phyloP scores from a whole-genome alignment of 2,113 vertebrate species.

The Blennius ocellaris region DNA sequence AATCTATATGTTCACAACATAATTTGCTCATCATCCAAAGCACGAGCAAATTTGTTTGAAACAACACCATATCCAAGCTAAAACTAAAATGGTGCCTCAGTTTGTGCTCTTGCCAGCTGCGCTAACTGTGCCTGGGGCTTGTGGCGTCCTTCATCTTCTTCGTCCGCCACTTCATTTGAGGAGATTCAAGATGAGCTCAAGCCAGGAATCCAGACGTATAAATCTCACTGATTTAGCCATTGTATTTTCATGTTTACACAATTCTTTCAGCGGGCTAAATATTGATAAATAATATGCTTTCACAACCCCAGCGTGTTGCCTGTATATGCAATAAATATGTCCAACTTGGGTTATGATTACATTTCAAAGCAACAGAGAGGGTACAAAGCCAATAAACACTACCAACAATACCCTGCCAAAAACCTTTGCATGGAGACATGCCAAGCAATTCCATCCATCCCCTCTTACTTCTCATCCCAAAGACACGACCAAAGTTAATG shows the following conservation, averaged over 20 bases:
- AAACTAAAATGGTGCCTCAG: conserved; percentile 23
- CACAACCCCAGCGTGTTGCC: conserved; percentile 39
- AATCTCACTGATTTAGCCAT: conserved; percentile 46
- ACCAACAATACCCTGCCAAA: conserved; percentile 61
- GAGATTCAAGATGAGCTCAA: conserved; percentile 37
- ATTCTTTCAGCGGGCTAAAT: conserved; percentile 47
- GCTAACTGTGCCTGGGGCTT: neutral
- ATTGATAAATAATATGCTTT: conserved; percentile 64
- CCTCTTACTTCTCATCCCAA: conserved; percentile 60
- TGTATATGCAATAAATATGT: conserved; percentile 76
- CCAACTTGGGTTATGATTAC: conserved; percentile 66
- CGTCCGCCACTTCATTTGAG: conserved; percentile 52
- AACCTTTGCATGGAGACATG: conserved; percentile 61
- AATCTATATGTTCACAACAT: conserved; percentile 32
- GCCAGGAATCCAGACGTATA: conserved; percentile 40
- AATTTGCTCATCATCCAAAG: conserved; percentile 24
- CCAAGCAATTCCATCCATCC: conserved; percentile 63
- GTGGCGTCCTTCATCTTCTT: conserved; percentile 23
- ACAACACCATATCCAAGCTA: conserved; percentile 21
- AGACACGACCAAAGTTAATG: conserved; percentile 53
- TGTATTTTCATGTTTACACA: conserved; percentile 60
- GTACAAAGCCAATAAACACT: conserved; percentile 72
- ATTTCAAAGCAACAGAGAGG: conserved; percentile 69
- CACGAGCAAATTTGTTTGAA: conserved; percentile 20
- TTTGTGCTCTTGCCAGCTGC: conserved; percentile 29